phyloP scores from a whole-genome alignment of 2,113 vertebrate species.

The Sitta europaea region DNA sequence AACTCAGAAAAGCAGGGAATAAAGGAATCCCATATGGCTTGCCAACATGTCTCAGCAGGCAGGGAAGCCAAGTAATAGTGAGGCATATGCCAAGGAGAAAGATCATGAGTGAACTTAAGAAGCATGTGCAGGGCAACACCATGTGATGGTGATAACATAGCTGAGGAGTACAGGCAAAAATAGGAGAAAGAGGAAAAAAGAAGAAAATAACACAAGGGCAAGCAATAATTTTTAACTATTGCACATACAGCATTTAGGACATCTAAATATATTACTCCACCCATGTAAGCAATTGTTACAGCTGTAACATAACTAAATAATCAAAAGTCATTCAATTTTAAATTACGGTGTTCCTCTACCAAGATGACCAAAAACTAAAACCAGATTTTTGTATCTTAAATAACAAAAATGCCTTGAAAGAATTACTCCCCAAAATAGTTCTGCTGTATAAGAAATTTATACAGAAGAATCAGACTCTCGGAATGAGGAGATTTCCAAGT shows the following conservation, averaged over 20 bases:
- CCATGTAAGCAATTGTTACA: not conserved
- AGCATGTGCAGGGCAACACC: not conserved
- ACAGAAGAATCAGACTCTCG: not conserved
- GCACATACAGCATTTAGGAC: not conserved
- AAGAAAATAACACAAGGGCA: not conserved
- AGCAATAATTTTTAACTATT: not conserved
- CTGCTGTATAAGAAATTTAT: not conserved
- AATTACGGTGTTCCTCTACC: not conserved
- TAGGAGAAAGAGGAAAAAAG: not conserved
- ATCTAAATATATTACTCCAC: not conserved
- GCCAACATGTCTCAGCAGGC: not conserved
- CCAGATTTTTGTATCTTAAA: not conserved
- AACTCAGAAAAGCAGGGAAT: not conserved
- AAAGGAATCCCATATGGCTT: slow-evolving; percentile 15
- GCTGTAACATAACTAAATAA: not conserved
- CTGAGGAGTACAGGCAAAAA: not conserved
- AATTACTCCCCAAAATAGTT: not conserved
- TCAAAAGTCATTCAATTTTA: not conserved
- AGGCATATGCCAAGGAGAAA: slow-evolving; percentile 38
- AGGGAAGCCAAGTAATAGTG: not conserved
- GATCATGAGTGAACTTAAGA: not conserved
- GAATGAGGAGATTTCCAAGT: not conserved
- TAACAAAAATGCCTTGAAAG: not conserved
- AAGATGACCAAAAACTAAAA: not conserved
- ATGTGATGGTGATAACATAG: not conserved